Evolutionary conservation across 2,113 vertebrate genomes (phyloP).

Genomic region (Myotis davidii): DNA sequence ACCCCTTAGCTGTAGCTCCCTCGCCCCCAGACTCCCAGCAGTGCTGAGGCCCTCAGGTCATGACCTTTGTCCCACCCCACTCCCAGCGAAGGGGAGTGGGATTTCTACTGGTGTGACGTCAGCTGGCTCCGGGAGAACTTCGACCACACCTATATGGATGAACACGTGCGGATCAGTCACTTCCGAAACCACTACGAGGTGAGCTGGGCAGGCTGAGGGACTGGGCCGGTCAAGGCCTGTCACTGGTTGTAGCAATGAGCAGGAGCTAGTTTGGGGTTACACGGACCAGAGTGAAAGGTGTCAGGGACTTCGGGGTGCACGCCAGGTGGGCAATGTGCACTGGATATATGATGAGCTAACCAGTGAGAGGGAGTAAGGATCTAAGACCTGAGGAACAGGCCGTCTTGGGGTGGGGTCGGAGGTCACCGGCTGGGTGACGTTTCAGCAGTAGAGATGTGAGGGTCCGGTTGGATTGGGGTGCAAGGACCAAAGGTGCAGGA

Average conservation of each 20-base stretch:
- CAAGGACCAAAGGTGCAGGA: not conserved
- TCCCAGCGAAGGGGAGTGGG: slow-evolving; percentile 92
- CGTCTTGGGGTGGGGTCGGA: not conserved
- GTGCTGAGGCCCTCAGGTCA: not conserved
- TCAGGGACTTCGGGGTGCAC: not conserved
- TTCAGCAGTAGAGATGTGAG: not conserved
- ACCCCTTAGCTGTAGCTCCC: not conserved
- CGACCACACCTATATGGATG: slow-evolving; percentile 92
- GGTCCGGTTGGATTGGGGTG: not conserved
- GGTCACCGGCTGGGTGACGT: not conserved
- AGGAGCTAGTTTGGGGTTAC: not conserved
- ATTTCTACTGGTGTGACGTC: slow-evolving; percentile 95
- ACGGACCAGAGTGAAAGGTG: not conserved
- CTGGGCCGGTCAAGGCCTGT: rapidly evolving
- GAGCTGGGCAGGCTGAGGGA: not conserved
- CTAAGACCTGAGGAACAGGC: not conserved
- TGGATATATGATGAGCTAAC: not conserved
- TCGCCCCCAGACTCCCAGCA: not conserved
- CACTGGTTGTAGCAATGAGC: not conserved
- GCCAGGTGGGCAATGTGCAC: too few species aligned
- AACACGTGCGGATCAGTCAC: slow-evolving; percentile 92
- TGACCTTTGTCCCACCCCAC: not conserved
- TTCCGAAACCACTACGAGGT: slow-evolving; percentile 96
- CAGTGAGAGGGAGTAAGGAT: not conserved
- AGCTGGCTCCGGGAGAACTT: slow-evolving; percentile 93